Base-by-base conservation (phyloP, 2,113 vertebrate species). In the Oxygymnocypris stewartii region DNA sequence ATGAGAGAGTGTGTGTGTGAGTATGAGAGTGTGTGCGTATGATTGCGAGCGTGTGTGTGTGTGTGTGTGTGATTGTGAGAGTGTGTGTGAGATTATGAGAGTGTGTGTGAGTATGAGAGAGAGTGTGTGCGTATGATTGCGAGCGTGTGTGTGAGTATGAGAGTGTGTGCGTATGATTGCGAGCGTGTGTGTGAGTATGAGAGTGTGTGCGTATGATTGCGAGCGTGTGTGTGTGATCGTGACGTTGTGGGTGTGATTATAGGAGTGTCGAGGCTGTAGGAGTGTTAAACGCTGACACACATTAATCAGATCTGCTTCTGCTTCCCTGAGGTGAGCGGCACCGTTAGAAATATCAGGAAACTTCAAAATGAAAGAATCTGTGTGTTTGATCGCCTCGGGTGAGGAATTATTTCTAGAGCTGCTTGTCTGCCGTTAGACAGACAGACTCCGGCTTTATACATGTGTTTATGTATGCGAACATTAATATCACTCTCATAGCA, bases 171-270 rank as follows among this genome's bases (percentile, higher is more conserved):
- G 28, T 31, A 12, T 57, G n/a, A n/a, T n/a, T n/a, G n/a, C n/a
- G n/a, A n/a, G n/a, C n/a, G 54, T 20, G 14, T 18, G 18, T 57
- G 54, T 23, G 6, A 2, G 54, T 0, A 18, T 6, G 54, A 1
- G 54, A 1, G 16, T 61, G 16, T 20, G 35, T 73, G 16, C 42
- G 6, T 31, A 31, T 31, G 28, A 31, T 31, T 31, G 28, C 28
- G 28, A 31, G 28, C 28, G 37, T 5, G 37, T 37, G 37, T 25
- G 42, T 28, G n/a, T 28, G 23, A 16, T 0, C 28, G 25, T 31
- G 25, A 76, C 14, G 6, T 16, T 37, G 67, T 69, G 71, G n/a
- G 87, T 75, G 63, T 86, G 65, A 37, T 25, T 57, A 86, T 80
- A 74, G 63, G 74, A 77, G 65, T 80, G 74, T 86, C 37, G 71